A percentile compares a stretch with the other conserved stretches of the same genome.
Conservation (phyloP, 2,113 vertebrate species). For the Burhinus bistriatus region DNA sequence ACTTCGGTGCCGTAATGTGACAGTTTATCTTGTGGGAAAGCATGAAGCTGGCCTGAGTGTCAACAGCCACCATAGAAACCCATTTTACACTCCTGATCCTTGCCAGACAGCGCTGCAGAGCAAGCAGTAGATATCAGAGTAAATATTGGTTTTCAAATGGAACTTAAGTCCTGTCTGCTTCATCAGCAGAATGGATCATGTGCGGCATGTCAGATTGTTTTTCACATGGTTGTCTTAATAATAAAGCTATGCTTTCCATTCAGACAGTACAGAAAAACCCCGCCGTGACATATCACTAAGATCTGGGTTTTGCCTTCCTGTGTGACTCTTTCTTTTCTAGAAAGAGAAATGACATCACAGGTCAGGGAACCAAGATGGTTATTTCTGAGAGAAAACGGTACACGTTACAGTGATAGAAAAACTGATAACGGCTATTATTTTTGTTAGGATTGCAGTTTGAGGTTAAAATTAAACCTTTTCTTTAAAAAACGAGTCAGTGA, state of each 20-base stretch:
- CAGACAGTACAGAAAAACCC: not conserved
- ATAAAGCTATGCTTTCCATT: not conserved
- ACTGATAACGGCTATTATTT: rapidly evolving
- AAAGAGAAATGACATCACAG: not conserved
- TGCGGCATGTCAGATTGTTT: not conserved
- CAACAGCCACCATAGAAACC: conserved; percentile 19
- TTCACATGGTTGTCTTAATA: not conserved
- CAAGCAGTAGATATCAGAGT: not conserved
- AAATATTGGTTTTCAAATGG: not conserved
- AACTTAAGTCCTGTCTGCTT: not conserved
- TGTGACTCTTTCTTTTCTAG: not conserved
- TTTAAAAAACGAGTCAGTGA: not conserved
- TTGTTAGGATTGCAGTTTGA: not conserved
- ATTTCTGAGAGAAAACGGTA: not conserved
- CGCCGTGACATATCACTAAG: not conserved
- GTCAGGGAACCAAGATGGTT: not conserved
- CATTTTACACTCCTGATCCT: not conserved
- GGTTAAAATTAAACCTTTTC: not conserved
- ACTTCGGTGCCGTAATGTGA: rapidly evolving
- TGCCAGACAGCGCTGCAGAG: not conserved
- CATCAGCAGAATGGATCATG: not conserved
- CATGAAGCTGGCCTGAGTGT: not conserved
- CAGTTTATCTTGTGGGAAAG: not conserved
- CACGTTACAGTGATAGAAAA: not conserved
- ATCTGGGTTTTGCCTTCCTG: not conserved